Evolutionary conservation across 1,140 invertebrate genomes (phyloP), one percentile per base, ranked within the genome.

Genomic region (Anadara kagoshimensis): DNA sequence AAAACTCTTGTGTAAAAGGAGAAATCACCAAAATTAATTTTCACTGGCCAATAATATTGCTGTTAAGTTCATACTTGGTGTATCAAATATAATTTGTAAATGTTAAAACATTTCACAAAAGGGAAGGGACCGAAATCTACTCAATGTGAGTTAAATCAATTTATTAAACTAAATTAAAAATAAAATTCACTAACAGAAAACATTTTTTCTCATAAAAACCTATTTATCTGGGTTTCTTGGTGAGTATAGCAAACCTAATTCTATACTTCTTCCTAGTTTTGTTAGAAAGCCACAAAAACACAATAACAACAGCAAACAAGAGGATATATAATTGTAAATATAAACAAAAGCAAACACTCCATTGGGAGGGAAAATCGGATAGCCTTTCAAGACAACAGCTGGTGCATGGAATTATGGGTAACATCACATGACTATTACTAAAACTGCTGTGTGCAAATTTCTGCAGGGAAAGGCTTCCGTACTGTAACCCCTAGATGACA

Each of bases 401-500:
- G 65, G n/a, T 57, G 29, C 69, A 63, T 14, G 26, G 64, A 53
- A 53, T 63, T 72, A 69, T 68, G 64, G 61, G 62, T 59, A 20
- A 68, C 44, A 64, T 54, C 61, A 43, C 49, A 16, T 14, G 44
- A 44, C 45, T 36, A 57, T 56, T 57, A 36, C 26, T 24, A 36
- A 36, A 11, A n/a, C 47, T n/a, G 47, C 54, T 49, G 53, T 12
- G 14, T 43, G 22, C 22, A 58, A 41, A 58, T 51, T 20, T n/a
- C 43, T 45, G 12, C 8, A 14, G 12, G 16, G 63, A 36, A 22
- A 64, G 49, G 61, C 57, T 59, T 51, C 69, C 75, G 49, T 58
- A 51, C 49, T 58, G 45, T 62, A 65, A 57, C 53, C 44, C 85
- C 84, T 85, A 87, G 79, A 87, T 85, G 74, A 85, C 61, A 45